Conservation (phyloP, 1,140 invertebrate species). For the Bombyx mori region DNA sequence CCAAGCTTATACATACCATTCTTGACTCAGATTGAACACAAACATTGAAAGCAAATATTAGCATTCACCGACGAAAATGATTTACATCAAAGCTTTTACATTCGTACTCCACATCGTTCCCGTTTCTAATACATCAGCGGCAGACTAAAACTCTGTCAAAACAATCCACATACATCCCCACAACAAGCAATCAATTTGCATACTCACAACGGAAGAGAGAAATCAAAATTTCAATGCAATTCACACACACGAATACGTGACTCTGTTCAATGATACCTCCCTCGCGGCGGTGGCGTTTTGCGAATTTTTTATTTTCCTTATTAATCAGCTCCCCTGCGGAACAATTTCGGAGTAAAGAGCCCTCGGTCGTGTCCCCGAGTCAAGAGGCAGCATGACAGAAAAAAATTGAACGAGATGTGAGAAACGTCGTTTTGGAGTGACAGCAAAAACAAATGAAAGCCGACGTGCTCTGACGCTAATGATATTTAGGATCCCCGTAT, state of each 20-base stretch:
- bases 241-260: constrained; percentile 26
- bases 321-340: constrained; percentile 50
- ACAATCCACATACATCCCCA: too few relatives aligned
- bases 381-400: constrained; percentile 40
- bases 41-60: too few relatives aligned
- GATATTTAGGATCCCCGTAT: constrained; percentile 3
- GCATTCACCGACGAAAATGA: too few relatives aligned
- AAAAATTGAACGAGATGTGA: constrained; percentile 38
- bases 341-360: constrained; percentile 43
- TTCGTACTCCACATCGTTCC: too few relatives aligned
- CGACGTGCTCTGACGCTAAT: constrained; percentile 17
- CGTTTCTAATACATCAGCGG: too few relatives aligned
- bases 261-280: constrained; percentile 39
- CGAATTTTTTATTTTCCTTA: constrained; percentile 52
- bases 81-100: too few relatives aligned
- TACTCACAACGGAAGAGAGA: background rate
- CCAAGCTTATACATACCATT: constrained; percentile 9
- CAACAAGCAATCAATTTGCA: too few relatives aligned
- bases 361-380: constrained; percentile 35
- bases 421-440: constrained; percentile 13
- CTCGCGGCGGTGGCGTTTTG: constrained; percentile 13
- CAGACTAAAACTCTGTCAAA: too few relatives aligned
- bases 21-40: too few relatives aligned
- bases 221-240: constrained; percentile 10
- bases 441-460: constrained; percentile 27